Conservation (phyloP, 64 coral and sea anemone species). For the Dendrophyllia cribrosa region DNA sequence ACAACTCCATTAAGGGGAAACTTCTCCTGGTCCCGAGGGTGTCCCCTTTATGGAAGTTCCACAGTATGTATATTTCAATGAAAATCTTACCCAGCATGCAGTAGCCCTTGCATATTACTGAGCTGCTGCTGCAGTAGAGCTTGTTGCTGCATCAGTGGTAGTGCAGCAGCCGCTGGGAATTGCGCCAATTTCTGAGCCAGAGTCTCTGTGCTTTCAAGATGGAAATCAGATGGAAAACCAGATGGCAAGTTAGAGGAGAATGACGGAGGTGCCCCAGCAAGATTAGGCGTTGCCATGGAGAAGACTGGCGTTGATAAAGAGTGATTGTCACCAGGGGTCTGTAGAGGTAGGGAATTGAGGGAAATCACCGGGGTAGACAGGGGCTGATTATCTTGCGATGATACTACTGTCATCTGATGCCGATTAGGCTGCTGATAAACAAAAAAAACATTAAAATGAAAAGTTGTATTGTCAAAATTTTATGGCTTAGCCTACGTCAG, state of each 20-base stretch:
- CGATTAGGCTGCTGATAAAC: conserved; percentile 31
- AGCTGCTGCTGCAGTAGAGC: conserved; percentile 30
- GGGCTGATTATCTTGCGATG: conserved; percentile 27
- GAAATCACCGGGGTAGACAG: conserved; percentile 44
- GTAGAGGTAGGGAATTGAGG: conserved; percentile 10
- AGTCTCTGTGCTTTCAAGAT: conserved; percentile 23
- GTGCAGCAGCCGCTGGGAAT: conserved; percentile 7
- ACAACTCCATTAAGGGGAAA: no score
- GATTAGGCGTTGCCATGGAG: conserved; percentile 36
- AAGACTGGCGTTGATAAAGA: conserved; percentile 16
- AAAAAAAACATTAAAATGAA: neutral
- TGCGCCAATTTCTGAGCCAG: conserved; percentile 39
- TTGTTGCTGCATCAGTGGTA: conserved; percentile 38
- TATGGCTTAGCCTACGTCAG: no score
- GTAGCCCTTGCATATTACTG: conserved; percentile 26
- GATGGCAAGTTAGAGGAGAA: conserved; percentile 29
- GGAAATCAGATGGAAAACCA: conserved; percentile 28
- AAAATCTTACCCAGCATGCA: conserved; percentile 7
- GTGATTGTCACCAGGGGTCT: conserved; percentile 24
- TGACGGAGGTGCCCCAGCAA: conserved; percentile 24
- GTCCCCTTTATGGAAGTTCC: no score
- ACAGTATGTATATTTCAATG: no score
- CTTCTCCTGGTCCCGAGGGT: no score
- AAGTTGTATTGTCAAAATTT: neutral
- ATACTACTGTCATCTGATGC: neutral